phyloP scores from a whole-genome alignment of 2,888 invertebrate species.

The Drosophila mayaguana region DNA sequence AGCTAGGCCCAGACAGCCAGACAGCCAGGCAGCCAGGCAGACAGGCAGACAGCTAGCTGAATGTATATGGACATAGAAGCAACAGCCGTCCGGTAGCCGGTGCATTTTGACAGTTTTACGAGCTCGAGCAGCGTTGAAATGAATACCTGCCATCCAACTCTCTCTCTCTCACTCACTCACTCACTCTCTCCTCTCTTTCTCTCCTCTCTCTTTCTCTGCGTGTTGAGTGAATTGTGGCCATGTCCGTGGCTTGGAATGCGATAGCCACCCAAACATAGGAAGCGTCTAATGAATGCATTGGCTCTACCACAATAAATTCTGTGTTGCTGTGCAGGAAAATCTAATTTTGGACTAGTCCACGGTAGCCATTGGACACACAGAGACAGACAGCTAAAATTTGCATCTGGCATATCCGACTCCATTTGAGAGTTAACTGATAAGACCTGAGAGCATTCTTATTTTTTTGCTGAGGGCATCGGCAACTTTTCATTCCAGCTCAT shows the following conservation, averaged over 20 bases:
- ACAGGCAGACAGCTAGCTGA: constrained; percentile 32
- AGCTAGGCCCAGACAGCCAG: constrained; percentile 34
- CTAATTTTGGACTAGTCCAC: constrained; percentile 44
- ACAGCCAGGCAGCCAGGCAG: constrained; percentile 18
- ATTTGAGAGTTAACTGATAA: constrained; percentile 40
- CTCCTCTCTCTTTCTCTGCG: neutral
- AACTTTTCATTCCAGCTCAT: constrained; percentile 34
- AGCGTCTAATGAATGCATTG: constrained; percentile 73
- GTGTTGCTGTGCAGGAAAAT: constrained; percentile 20
- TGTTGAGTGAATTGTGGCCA: constrained; percentile 69
- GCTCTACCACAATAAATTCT: constrained; percentile 59
- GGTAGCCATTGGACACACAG: constrained; percentile 2
- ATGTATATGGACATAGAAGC: constrained; percentile 37
- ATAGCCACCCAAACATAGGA: constrained; percentile 76
- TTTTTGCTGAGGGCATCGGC: neutral
- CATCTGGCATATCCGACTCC: neutral
- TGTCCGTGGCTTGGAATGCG: constrained; percentile 73
- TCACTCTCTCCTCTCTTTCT: neutral
- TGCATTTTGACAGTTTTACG: constrained; percentile 82
- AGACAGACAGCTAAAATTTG: constrained; percentile 1
- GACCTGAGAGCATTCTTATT: neutral
- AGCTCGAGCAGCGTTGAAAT: constrained; percentile 77
- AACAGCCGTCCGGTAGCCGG: constrained; percentile 71
- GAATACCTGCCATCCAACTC: constrained; percentile 66
- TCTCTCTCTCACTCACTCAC: neutral